phyloP scores from a whole-genome alignment of 2,113 vertebrate species.

The Delphinapterus leucas region DNA sequence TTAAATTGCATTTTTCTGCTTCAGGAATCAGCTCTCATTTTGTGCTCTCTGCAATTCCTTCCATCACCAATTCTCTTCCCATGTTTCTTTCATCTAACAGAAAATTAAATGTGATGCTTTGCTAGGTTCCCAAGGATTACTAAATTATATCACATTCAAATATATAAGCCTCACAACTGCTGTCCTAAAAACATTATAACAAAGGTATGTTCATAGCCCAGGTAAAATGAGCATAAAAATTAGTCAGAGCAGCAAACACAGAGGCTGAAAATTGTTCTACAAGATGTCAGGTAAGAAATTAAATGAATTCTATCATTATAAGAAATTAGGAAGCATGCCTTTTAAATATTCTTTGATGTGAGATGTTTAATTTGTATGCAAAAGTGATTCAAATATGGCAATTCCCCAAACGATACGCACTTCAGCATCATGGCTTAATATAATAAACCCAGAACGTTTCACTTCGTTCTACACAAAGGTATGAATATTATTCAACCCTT shows the following conservation, averaged over 20 bases:
- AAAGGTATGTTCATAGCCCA: neutral
- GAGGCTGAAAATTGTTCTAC: constrained; percentile 51
- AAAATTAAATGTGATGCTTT: constrained; percentile 57
- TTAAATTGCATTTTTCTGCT: constrained; percentile 58
- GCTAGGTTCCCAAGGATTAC: constrained; percentile 57
- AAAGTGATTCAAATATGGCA: constrained; percentile 37
- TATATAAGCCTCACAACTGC: neutral
- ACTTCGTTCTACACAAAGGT: neutral
- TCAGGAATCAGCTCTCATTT: constrained; percentile 44
- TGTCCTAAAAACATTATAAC: constrained; percentile 33
- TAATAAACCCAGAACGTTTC: neutral
- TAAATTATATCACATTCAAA: constrained; percentile 31
- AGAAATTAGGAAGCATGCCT: constrained; percentile 65
- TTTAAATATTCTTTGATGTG: constrained; percentile 66
- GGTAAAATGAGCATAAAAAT: constrained; percentile 50
- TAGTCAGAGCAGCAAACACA: constrained; percentile 55
- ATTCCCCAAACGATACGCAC: neutral
- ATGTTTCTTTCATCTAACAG: constrained; percentile 54
- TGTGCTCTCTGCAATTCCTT: constrained; percentile 45
- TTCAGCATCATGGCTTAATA: neutral
- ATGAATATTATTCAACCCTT: neutral
- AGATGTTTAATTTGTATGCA: constrained; percentile 67
- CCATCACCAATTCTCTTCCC: constrained; percentile 49
- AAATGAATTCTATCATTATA: constrained; percentile 66
- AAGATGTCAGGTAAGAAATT: constrained; percentile 69